phyloP scores from a whole-genome alignment of 2,113 vertebrate species.

The Macquaria australasica region DNA sequence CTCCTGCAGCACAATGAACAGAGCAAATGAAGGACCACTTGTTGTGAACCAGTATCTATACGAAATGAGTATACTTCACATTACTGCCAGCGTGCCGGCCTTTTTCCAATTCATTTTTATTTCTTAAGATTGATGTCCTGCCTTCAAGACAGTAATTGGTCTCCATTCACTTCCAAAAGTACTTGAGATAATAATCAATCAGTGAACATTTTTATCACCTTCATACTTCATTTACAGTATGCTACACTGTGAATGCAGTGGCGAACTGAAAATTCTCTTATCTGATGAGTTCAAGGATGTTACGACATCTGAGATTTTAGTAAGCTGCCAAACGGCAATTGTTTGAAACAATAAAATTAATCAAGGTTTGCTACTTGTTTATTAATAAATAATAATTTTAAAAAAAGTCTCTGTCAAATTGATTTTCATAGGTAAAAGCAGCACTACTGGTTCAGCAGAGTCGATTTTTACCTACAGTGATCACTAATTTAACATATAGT shows the following conservation, averaged over 20 bases:
- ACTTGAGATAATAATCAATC: slow-evolving; percentile 12
- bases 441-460: background rate
- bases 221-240: background rate
- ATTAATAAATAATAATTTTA: background rate
- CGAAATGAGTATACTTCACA: background rate
- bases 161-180: background rate
- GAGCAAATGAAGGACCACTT: slow-evolving; percentile 3
- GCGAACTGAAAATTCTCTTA: background rate
- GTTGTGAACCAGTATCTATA: background rate
- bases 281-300: background rate
- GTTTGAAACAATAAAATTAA: background rate
- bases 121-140: background rate
- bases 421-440: background rate
- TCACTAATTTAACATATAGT: background rate
- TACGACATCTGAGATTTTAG: background rate
- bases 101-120: background rate
- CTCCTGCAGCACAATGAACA: background rate
- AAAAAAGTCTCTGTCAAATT: background rate
- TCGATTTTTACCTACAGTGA: background rate
- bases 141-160: background rate
- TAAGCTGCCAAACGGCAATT: background rate
- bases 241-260: background rate
- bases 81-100: background rate
- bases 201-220: slow-evolving; percentile 2
- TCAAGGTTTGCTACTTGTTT: background rate